Evolutionary conservation across 1,140 invertebrate genomes (phyloP), one percentile per base, ranked within the genome.

Genomic region (Drosophila erecta): DNA sequence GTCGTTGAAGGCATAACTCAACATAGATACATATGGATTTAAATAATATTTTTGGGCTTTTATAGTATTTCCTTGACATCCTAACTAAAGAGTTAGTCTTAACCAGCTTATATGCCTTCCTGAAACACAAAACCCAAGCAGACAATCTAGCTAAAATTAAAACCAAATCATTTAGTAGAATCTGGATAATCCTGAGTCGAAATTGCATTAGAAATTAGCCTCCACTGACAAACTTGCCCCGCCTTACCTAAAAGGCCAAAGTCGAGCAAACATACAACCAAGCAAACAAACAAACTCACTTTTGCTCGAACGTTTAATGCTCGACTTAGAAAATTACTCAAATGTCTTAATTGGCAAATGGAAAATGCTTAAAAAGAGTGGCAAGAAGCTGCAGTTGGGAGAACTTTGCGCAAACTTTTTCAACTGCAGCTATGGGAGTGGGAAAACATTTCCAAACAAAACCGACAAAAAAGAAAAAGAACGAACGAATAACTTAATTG

Each of bases 321-420:
- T 24, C 20, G 44, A 77, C 73, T 59, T 75, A 40, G 76, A 72
- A 58, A 78, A 79, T 74, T 57, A 44, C 65, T 76, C 47, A 65
- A 80, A 67, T 74, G 57, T 69, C 66, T 76, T 85, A 84, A 80
- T 84, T 84, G 76, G 66, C 73, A 74, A 49, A 72, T 27, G 79
- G 61, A 15, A 59, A 55, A 71, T 69, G 50, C 50, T 47, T 30
- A 61, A 54, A 53, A 55, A 61, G 46, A 44, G 73, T 62, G 24
- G 15, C 51, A 59, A 30, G 47, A 35, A 40, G 33, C 46, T 46
- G 50, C 41, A 53, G 60, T 44, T 55, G 66, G 17, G 15, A 40
- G 37, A 54, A 67, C 60, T 49, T 66, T 67, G 27, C 55, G 58
- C 43, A 75, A 75, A 76, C 61, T 76, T 46, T 58, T 67, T 50